Percentiles rank a stretch among this genome's conserved stretches.
These are phyloP conservation scores for Odobenus rosmarus DNA, from an alignment of 2,113 vertebrate species.

Conservation along the genomic window DNA sequence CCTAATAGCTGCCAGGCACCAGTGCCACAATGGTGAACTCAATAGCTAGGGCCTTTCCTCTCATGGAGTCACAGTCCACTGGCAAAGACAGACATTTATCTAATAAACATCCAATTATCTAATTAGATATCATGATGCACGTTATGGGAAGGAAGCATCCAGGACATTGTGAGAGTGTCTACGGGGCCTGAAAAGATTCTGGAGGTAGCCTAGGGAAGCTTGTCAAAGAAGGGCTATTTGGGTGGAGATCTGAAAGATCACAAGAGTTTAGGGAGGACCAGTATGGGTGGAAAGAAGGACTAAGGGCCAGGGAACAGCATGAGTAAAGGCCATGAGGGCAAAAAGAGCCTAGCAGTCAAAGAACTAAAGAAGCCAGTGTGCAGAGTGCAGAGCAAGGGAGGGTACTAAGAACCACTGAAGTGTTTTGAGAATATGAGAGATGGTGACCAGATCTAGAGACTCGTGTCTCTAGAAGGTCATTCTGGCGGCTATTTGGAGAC, in stretches of 20 bases:
- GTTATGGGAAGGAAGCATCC: not conserved
- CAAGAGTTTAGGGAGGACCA: not conserved
- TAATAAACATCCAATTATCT: not conserved
- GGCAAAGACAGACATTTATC: not conserved
- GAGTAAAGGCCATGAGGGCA: not conserved
- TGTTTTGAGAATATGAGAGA: not conserved
- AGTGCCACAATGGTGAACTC: not conserved
- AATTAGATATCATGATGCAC: not conserved
- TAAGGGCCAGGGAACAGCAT: not conserved
- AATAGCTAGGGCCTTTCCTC: not conserved
- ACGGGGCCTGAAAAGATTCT: not conserved
- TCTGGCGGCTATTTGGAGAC: not conserved
- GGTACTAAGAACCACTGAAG: fast-evolving
- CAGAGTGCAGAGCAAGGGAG: fast-evolving
- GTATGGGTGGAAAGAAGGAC: not conserved
- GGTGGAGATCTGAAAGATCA: not conserved
- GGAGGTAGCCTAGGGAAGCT: not conserved
- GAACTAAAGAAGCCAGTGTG: not conserved
- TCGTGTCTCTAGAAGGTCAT: not conserved
- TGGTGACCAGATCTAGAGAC: not conserved
- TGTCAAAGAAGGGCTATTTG: not conserved
- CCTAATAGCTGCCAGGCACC: not conserved
- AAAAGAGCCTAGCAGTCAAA: not conserved
- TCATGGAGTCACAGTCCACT: not conserved
- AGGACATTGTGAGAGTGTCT: not conserved